These are phyloP conservation scores for Aeoliscus strigatus DNA, from an alignment of 2,797 vertebrate genomes.

Conservation along the genomic window DNA sequence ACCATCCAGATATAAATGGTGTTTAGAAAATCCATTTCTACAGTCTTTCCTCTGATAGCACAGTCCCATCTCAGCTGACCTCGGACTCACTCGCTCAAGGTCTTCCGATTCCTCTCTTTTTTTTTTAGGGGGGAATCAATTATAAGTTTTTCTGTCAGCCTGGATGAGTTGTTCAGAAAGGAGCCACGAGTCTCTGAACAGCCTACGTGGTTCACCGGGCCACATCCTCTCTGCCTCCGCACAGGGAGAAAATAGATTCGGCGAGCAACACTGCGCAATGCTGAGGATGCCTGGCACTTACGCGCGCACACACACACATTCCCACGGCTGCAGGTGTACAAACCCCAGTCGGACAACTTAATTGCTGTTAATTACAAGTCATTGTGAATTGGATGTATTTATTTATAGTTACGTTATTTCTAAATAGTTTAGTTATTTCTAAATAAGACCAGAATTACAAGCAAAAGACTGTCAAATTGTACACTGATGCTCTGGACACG, in stretches of 20 bases:
- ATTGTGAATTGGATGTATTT: too few relatives aligned
- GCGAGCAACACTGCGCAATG: too few relatives aligned
- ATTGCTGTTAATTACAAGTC: too few relatives aligned
- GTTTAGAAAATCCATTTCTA: slow-evolving; percentile 6
- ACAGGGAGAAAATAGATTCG: slow-evolving; percentile 64
- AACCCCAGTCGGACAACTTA: too few relatives aligned
- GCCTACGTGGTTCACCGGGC: slow-evolving; percentile 62
- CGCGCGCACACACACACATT: slow-evolving; percentile 16
- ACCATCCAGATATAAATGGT: slow-evolving; percentile 13
- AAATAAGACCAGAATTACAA: too few relatives aligned
- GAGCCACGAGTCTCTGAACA: slow-evolving; percentile 56
- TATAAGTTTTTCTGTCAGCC: slow-evolving; percentile 26
- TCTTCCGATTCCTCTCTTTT: slow-evolving; percentile 32
- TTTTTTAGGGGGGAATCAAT: too few relatives aligned
- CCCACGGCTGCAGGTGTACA: slow-evolving; percentile 8
- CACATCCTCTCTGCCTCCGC: slow-evolving; percentile 61
- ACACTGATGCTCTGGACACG: too few relatives aligned
- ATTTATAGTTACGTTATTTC: too few relatives aligned
- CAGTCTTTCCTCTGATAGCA: slow-evolving; percentile 2
- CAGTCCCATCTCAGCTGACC: slow-evolving; percentile 9
- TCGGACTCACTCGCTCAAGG: slow-evolving; percentile 7
- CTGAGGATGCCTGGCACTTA: slow-evolving; percentile 45
- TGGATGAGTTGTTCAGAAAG: slow-evolving; percentile 36
- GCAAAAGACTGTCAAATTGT: too few relatives aligned
- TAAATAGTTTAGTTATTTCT: too few relatives aligned